phyloP scores from a whole-genome alignment of 1,140 invertebrate genomes.

The Propsilocerus akamusi region DNA sequence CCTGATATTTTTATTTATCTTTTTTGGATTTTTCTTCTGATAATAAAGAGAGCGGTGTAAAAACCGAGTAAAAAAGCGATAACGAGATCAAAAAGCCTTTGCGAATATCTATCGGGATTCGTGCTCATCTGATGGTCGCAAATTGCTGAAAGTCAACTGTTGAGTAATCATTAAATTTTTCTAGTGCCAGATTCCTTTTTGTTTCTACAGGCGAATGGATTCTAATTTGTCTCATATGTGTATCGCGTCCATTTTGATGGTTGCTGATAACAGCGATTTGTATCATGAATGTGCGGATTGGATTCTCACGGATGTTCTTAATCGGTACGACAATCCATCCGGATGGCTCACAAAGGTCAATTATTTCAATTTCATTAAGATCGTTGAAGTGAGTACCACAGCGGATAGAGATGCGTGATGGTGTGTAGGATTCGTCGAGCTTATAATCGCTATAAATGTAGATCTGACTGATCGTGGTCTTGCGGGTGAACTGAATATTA shows the following conservation, averaged over 20 bases:
- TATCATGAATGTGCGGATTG: slow-evolving; percentile 88
- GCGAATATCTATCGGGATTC: no score
- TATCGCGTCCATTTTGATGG: slow-evolving; percentile 96
- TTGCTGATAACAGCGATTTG: slow-evolving; percentile 95
- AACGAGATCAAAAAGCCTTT: no score
- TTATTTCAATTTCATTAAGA: slow-evolving; percentile 89
- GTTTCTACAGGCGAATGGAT: slow-evolving; percentile 83
- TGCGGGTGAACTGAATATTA: slow-evolving; percentile 92
- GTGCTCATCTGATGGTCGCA: slow-evolving; percentile 53
- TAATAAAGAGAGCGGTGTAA: no score
- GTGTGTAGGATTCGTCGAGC: slow-evolving; percentile 97
- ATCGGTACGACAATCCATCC: slow-evolving; percentile 91
- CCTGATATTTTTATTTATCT: no score
- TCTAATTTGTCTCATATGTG: slow-evolving; percentile 93
- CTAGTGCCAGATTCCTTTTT: slow-evolving; percentile 41
- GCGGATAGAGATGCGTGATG: slow-evolving; percentile 84
- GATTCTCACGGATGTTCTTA: slow-evolving; percentile 72
- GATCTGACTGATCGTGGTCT: slow-evolving; percentile 89
- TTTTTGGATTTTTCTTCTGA: no score
- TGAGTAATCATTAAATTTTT: slow-evolving; percentile 56
- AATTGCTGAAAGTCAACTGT: slow-evolving; percentile 68
- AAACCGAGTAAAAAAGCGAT: no score
- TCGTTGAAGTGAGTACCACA: slow-evolving; percentile 96
- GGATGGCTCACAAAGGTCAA: slow-evolving; percentile 82
- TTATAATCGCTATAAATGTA: slow-evolving; percentile 97